Evolutionary conservation across 2,888 invertebrate genomes (phyloP), one percentile per base, ranked within the genome.

Genomic region (Leptarthrus brevirostris): DNA sequence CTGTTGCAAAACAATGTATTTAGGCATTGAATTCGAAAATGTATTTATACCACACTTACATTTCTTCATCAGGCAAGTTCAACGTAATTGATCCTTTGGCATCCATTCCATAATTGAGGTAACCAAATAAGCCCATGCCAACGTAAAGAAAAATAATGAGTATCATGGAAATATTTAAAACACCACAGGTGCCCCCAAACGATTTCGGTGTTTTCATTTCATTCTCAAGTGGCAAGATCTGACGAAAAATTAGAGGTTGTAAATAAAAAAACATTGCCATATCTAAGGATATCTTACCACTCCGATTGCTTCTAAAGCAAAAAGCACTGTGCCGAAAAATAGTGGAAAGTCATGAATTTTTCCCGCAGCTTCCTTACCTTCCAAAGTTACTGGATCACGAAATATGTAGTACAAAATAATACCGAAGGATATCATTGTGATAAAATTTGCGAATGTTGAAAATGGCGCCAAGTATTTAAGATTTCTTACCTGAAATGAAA

Each of bases 321-420:
- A 98, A 61, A 98, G 88, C 0, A 96, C 97, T 0, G 97, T 98
- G 47, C 98, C 97, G 83, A 98, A 97, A 86, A 95, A 98, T 1
- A 98, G 87, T 0, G 98, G 98, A 80, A 95, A 92, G 72, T 90
- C 88, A 34, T 87, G 85, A 2, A 91, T 81, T 6, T 88, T 86
- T 0, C 92, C 94, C 64, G 91, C 88, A 0, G 90, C 86, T 2
- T 87, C 87, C 75, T 90, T 88, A 49, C 89, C 89, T 8, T 89
- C 88, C 1, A 92, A 86, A 0, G 89, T 86, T 0, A 92, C 89
- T 1, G 92, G 85, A 53, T 92, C 90, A 74, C 90, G 89, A 82
- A 96, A 92, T 77, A 97, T 88, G 82, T 93, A 96, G 86, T 93
- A 94, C 75, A 94, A 88, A 74, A 96, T 94, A 73, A 97, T 92